phyloP scores from a whole-genome alignment of 2,113 vertebrate species.

The Cyphomyrus plagiostoma region DNA sequence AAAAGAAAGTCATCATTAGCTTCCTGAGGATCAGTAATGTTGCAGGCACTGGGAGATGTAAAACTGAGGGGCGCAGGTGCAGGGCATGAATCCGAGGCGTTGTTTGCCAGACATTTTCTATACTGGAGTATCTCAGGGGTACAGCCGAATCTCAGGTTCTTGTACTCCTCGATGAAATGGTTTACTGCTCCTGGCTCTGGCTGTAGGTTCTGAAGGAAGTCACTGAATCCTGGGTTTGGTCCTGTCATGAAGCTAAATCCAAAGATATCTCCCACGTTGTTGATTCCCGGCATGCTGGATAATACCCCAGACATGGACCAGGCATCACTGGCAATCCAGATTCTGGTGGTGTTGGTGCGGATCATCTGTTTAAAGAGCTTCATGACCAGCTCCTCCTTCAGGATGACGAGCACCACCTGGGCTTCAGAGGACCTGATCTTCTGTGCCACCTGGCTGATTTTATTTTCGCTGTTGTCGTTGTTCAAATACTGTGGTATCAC shows the following conservation, averaged over 20 bases:
- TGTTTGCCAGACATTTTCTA: conserved; percentile 29
- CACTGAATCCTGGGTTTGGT: conserved; percentile 41
- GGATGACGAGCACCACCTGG: conserved; percentile 50
- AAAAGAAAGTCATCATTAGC: conserved; percentile 45
- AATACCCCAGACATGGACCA: conserved; percentile 47
- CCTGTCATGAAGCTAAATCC: conserved; percentile 48
- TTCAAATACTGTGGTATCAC: conserved; percentile 40
- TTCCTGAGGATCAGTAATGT: conserved; percentile 25
- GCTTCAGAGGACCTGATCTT: conserved; percentile 38
- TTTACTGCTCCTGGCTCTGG: conserved; percentile 41
- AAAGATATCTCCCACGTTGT: conserved; percentile 52
- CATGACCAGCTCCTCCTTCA: conserved; percentile 43
- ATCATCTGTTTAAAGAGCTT: conserved; percentile 50
- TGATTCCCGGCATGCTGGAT: conserved; percentile 44
- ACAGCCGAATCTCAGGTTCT: conserved; percentile 48
- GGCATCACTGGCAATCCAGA: conserved; percentile 56
- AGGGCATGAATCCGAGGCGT: conserved; percentile 22
- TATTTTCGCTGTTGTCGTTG: not conserved
- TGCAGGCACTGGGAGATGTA: conserved; percentile 35
- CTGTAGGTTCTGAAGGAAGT: conserved; percentile 46
- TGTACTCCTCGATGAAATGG: conserved; percentile 54
- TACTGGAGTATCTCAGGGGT: conserved; percentile 28
- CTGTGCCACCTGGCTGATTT: conserved; percentile 30
- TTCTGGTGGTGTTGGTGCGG: conserved; percentile 38
- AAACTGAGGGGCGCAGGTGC: not conserved